A percentile compares a stretch with the other conserved stretches of the same genome.
phyloP scores from a whole-genome alignment of 1,140 invertebrate species.

The Drosophila pseudoobscura region DNA sequence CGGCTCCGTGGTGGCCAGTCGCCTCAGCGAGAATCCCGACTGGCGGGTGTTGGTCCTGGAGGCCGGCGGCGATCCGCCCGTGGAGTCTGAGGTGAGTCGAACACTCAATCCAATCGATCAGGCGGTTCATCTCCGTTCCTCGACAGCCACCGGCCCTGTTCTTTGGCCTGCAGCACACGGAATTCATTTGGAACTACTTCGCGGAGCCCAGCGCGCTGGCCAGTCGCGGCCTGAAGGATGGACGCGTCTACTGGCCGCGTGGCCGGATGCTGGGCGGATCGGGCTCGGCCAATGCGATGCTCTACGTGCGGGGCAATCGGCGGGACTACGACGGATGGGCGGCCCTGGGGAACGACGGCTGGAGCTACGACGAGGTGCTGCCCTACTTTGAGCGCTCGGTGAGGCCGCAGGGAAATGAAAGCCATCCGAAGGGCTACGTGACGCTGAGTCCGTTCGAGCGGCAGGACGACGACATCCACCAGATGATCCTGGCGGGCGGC shows the following conservation, averaged over 20 bases:
- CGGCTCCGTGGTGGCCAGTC: slow-evolving; percentile 85
- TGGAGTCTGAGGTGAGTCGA: slow-evolving; percentile 84
- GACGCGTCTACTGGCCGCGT: slow-evolving; percentile 87
- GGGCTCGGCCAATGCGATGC: slow-evolving; percentile 91
- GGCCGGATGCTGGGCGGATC: slow-evolving; percentile 91
- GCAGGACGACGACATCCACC: slow-evolving; percentile 68
- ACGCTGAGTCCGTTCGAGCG: slow-evolving; percentile 55
- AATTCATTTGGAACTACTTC: slow-evolving; percentile 88
- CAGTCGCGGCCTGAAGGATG: slow-evolving; percentile 84
- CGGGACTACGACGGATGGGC: slow-evolving; percentile 86
- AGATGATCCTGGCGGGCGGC: slow-evolving; percentile 37
- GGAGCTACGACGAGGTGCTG: slow-evolving; percentile 70
- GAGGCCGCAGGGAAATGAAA: slow-evolving; percentile 75
- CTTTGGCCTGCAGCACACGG: slow-evolving; percentile 83
- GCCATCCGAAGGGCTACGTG: slow-evolving; percentile 56
- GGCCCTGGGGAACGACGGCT: slow-evolving; percentile 83
- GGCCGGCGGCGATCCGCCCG: slow-evolving; percentile 85
- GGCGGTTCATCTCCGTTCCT: too few species aligned
- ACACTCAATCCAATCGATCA: neutral
- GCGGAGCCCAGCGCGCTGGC: slow-evolving; percentile 85
- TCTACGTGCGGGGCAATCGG: slow-evolving; percentile 68
- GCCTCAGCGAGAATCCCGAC: slow-evolving; percentile 85
- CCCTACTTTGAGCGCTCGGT: slow-evolving; percentile 82
- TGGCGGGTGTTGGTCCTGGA: slow-evolving; percentile 86
- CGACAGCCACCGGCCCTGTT: slow-evolving; percentile 85